Evolutionary conservation across 2,888 invertebrate genomes (phyloP).

Genomic region (Cephus pulcher): DNA sequence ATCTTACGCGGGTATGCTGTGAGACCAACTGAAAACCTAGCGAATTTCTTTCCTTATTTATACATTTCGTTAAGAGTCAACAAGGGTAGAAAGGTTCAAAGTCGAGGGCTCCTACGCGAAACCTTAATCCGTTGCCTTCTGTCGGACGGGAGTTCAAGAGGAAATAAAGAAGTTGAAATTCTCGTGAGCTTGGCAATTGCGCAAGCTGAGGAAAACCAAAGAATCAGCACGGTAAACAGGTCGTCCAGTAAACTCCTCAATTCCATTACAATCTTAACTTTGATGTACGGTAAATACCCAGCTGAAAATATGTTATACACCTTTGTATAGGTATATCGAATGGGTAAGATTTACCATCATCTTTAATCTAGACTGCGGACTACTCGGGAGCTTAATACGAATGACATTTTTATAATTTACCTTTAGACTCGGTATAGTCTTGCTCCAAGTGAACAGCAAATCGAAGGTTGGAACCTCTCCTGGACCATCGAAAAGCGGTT

Average conservation of each 20-base stretch:
- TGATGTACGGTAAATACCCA: not conserved
- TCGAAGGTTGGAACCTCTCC: constrained; percentile 76
- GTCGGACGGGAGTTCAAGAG: not conserved
- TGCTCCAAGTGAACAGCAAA: constrained; percentile 69
- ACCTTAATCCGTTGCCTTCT: not conserved
- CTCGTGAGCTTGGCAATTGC: constrained; percentile 27
- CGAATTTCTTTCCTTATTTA: not conserved
- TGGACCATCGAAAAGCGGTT: constrained; percentile 65
- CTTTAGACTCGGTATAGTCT: too few species aligned
- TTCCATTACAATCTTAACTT: not conserved
- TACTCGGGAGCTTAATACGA: too few species aligned
- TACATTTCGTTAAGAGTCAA: not conserved
- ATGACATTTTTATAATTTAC: too few species aligned
- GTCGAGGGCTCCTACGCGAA: not conserved
- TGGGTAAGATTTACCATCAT: not conserved
- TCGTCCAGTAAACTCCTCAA: constrained; percentile 3
- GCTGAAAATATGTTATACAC: not conserved
- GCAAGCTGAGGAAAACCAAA: constrained; percentile 39
- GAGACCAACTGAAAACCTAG: not conserved
- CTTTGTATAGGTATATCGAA: not conserved
- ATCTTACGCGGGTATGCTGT: not conserved
- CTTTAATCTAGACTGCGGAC: too few species aligned
- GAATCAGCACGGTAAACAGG: constrained; percentile 36
- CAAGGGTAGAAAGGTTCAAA: not conserved
- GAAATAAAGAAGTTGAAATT: constrained; percentile 30